A percentile compares a stretch with the other conserved stretches of the same genome.
phyloP scores from a whole-genome alignment of 2,113 vertebrate species.

The Collichthys lucidus region DNA sequence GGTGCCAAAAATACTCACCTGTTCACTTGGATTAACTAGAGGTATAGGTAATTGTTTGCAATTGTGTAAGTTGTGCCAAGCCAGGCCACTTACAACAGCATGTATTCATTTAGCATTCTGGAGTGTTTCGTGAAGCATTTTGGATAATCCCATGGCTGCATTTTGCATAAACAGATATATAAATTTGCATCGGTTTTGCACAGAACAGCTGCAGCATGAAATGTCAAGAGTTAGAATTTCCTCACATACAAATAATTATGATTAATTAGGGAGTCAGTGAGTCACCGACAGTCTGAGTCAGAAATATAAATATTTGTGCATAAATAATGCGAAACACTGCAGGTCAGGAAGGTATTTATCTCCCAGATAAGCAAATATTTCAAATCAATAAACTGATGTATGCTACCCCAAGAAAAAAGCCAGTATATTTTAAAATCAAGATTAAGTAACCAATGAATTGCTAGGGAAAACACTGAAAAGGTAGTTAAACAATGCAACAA shows the following conservation, averaged over 20 bases:
- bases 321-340: conserved; percentile 34
- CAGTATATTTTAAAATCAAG: neutral
- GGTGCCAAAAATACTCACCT: neutral
- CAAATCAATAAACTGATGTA: conserved; percentile 7
- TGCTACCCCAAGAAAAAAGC: conserved; percentile 3
- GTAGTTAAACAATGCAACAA: conserved; percentile 33
- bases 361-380: conserved; percentile 12
- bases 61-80: neutral
- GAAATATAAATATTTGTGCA: conserved; percentile 29
- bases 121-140: neutral
- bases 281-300: neutral
- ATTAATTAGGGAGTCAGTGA: conserved; percentile 44
- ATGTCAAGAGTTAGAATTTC: conserved; percentile 36
- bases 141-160: neutral
- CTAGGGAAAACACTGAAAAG: conserved; percentile 16
- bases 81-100: neutral
- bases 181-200: conserved; percentile 16
- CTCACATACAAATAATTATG: conserved; percentile 12
- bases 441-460: conserved; percentile 34
- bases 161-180: conserved; percentile 27
- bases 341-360: neutral
- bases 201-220: conserved; percentile 43
- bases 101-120: neutral
- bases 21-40: neutral
- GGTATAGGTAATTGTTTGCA: neutral